Percentiles rank a stretch among this genome's conserved stretches.
Conservation (phyloP, 2,888 invertebrate species). For the Hymenopus coronatus region DNA sequence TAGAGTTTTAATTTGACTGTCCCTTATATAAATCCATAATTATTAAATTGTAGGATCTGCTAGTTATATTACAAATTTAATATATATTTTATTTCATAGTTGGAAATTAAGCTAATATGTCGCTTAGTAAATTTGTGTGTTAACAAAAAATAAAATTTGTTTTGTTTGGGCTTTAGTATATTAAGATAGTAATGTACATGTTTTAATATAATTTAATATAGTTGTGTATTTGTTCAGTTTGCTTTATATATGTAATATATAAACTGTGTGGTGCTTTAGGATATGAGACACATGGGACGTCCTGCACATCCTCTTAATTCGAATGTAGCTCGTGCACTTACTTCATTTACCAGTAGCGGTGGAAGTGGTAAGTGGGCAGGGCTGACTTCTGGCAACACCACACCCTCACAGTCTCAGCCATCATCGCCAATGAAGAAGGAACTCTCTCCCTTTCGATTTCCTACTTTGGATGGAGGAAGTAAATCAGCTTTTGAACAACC, state of each 20-base stretch:
- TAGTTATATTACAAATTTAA: too few relatives aligned
- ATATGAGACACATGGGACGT: conserved; percentile 45
- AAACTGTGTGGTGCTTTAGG: conserved; percentile 39
- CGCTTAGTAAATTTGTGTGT: too few relatives aligned
- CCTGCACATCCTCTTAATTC: conserved; percentile 57
- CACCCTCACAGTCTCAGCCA: conserved; percentile 59
- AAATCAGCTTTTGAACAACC: conserved; percentile 40
- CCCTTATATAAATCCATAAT: too few relatives aligned
- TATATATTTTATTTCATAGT: too few relatives aligned
- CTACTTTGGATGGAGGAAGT: conserved; percentile 32
- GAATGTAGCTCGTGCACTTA: conserved; percentile 64
- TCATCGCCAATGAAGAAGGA: conserved; percentile 69
- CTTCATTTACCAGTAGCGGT: conserved; percentile 46
- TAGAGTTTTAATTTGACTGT: too few relatives aligned
- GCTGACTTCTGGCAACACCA: conserved; percentile 42
- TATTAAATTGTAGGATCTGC: too few relatives aligned
- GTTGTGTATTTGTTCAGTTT: too few relatives aligned
- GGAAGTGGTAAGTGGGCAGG: conserved; percentile 32
- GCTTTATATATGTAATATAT: not conserved
- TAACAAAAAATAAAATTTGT: too few relatives aligned
- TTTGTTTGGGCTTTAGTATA: too few relatives aligned
- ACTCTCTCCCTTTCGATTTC: conserved; percentile 54
- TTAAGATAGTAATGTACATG: too few relatives aligned
- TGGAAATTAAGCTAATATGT: too few relatives aligned
- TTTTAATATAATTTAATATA: too few relatives aligned